Evolutionary conservation across 2,888 invertebrate species (phyloP).

Genomic region (Cerceris ruficornis): DNA sequence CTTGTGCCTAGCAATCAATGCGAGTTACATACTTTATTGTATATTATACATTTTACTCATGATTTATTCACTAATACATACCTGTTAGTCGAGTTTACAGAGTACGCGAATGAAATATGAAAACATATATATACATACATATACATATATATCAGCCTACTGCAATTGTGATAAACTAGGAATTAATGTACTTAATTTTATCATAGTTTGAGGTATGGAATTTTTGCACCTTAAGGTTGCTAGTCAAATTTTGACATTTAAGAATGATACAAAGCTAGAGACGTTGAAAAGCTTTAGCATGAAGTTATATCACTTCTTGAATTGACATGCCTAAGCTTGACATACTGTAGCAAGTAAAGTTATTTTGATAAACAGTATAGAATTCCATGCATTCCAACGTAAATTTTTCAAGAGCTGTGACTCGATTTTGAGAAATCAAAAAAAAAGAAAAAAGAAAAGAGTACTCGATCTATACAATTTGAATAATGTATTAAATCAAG

Average conservation of each 20-base stretch:
- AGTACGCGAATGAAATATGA: constrained; percentile 52
- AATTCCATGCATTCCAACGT: constrained; percentile 59
- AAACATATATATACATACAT: constrained; percentile 36
- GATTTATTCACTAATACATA: constrained; percentile 54
- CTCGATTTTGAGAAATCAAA: constrained; percentile 56
- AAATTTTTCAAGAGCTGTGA: constrained; percentile 59
- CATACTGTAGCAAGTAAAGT: constrained; percentile 39
- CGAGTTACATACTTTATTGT: constrained; percentile 58
- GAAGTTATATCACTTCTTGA: constrained; percentile 38
- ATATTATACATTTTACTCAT: constrained; percentile 58
- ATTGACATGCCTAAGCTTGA: constrained; percentile 35
- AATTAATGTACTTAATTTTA: constrained; percentile 77
- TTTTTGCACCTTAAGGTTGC: constrained; percentile 55
- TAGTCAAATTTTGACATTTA: constrained; percentile 58
- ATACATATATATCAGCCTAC: constrained; percentile 64
- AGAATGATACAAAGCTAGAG: constrained; percentile 29
- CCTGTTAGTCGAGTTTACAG: constrained; percentile 49
- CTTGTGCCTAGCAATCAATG: constrained; percentile 75
- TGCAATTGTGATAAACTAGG: constrained; percentile 77
- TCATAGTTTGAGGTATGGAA: constrained; percentile 53
- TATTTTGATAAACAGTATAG: constrained; percentile 58
- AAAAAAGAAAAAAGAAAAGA: too few relatives aligned
- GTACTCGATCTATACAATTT: constrained; percentile 59
- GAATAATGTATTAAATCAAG: constrained; percentile 67
- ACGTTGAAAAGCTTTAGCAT: constrained; percentile 19